Conservation (phyloP, 2,888 invertebrate genomes). For the Cremastinae sp. region DNA sequence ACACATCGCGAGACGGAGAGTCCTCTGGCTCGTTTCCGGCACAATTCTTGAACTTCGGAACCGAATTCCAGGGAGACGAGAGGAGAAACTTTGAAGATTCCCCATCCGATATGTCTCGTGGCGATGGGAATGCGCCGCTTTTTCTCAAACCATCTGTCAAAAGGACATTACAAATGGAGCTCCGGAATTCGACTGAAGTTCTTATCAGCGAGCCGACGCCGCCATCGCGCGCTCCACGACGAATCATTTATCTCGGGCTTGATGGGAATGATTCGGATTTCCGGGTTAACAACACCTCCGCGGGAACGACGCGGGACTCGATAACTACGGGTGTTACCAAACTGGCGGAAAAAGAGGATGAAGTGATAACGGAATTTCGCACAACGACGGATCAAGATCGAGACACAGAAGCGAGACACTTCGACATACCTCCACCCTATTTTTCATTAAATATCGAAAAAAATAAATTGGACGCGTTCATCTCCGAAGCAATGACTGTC, state of each 20-base stretch:
- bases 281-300: no score
- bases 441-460: slow-evolving; percentile 2
- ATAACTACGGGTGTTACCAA: no score
- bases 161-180: background rate
- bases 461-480: slow-evolving; percentile 23
- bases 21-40: background rate
- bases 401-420: background rate
- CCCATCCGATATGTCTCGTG: background rate
- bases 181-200: background rate
- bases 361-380: no score
- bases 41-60: background rate
- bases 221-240: no score
- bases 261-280: no score
- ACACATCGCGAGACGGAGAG: background rate
- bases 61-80: background rate
- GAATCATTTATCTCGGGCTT: no score
- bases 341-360: no score
- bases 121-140: background rate
- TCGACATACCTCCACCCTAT: slow-evolving; percentile 21
- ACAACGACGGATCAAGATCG: background rate
- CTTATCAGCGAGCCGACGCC: background rate
- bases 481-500: slow-evolving; percentile 3
- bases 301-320: no score
- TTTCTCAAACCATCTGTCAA: background rate
- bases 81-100: background rate